These are phyloP conservation scores for Eledone cirrhosa DNA, from an alignment of 2,888 invertebrate genomes.

Conservation along the genomic window DNA sequence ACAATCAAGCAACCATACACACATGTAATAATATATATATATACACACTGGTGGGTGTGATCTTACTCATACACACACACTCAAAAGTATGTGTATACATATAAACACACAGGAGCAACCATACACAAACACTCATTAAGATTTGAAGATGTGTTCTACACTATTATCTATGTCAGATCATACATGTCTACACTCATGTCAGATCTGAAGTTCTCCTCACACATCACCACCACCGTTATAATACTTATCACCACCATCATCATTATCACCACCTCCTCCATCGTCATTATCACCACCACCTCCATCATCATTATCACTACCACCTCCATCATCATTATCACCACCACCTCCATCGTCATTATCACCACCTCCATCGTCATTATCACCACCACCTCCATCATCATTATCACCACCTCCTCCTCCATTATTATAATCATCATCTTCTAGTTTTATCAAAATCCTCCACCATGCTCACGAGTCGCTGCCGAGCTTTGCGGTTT, in stretches of 20 bases:
- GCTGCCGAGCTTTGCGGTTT: slow-evolving; percentile 85
- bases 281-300: not conserved
- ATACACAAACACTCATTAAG: no score
- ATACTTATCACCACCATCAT: not conserved
- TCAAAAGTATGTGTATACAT: no score
- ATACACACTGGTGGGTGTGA: no score
- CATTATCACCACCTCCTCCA: not conserved
- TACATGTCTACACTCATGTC: no score
- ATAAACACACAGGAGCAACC: no score
- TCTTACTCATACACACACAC: no score
- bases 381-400: not conserved
- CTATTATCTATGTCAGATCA: no score
- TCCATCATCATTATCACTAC: not conserved
- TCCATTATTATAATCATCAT: slow-evolving; percentile 31
- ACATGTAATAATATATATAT: no score
- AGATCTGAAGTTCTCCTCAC: no score
- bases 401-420: not conserved
- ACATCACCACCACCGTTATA: not conserved
- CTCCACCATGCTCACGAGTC: slow-evolving; percentile 77
- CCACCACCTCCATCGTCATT: not conserved
- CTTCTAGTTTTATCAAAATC: slow-evolving; percentile 56
- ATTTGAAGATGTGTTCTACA: no score
- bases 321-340: not conserved
- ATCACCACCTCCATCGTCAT: not conserved
- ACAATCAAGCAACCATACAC: no score